These are phyloP conservation scores for Latrodectus geometricus DNA, from an alignment of 1,140 invertebrate species.

Conservation along the genomic window DNA sequence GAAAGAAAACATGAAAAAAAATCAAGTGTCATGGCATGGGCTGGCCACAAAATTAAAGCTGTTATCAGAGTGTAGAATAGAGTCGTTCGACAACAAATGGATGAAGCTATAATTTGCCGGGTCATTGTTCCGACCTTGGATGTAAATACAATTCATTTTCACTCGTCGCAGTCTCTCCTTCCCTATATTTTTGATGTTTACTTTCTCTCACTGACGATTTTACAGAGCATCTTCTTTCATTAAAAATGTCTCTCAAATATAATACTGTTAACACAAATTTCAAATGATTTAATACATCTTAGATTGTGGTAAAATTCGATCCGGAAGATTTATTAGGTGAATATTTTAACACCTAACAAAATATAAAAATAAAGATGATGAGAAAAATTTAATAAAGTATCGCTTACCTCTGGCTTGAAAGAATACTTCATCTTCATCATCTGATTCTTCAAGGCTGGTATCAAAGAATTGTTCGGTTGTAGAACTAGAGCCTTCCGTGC, in stretches of 20 bases:
- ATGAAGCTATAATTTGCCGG: conserved; percentile 42
- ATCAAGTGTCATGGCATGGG: not conserved
- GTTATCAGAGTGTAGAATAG: conserved; percentile 16
- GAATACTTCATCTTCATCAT: too few relatives aligned
- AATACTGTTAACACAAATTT: too few relatives aligned
- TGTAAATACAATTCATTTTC: conserved; percentile 35
- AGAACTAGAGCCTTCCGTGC: too few relatives aligned
- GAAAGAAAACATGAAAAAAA: conserved; percentile 5
- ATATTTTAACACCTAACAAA: too few relatives aligned
- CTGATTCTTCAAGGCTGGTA: too few relatives aligned
- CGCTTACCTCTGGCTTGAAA: too few relatives aligned
- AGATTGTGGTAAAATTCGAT: too few relatives aligned
- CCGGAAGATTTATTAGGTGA: too few relatives aligned
- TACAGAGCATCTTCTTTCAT: not conserved
- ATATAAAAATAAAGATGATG: too few relatives aligned
- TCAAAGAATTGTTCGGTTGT: too few relatives aligned
- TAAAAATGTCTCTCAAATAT: not conserved
- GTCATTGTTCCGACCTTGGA: conserved; percentile 51
- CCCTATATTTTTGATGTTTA: not conserved
- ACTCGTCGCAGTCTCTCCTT: not conserved
- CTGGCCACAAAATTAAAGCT: conserved; percentile 25
- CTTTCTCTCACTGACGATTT: not conserved
- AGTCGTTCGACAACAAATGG: conserved; percentile 55
- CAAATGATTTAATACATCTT: too few relatives aligned
- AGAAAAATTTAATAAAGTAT: too few relatives aligned